phyloP scores from a whole-genome alignment of 2,113 vertebrate genomes.

The Vulpes lagopus region DNA sequence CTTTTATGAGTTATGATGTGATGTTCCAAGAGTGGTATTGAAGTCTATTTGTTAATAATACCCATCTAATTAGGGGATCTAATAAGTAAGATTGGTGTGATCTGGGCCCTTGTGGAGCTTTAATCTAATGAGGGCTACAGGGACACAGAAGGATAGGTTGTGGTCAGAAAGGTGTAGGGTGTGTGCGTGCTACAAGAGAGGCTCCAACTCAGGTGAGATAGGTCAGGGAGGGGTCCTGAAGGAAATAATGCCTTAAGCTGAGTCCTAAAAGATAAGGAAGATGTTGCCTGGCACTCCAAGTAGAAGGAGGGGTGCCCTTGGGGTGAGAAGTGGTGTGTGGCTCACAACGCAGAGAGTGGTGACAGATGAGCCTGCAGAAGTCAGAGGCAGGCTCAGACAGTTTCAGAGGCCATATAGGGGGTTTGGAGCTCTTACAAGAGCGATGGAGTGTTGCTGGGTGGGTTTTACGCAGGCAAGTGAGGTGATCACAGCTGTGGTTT shows the following conservation, averaged over 20 bases:
- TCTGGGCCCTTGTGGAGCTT: background rate
- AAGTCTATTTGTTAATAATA: background rate
- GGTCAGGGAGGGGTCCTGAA: background rate
- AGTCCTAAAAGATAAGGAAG: background rate
- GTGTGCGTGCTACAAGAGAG: no score
- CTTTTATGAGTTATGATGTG: background rate
- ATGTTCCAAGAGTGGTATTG: background rate
- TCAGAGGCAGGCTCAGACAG: background rate
- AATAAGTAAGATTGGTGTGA: background rate
- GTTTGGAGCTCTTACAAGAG: background rate
- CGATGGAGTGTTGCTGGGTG: rapidly evolving
- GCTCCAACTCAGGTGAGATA: background rate
- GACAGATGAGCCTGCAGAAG: background rate
- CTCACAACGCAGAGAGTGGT: rapidly evolving
- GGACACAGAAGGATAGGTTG: no score
- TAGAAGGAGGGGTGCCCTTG: no score
- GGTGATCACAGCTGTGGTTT: no score
- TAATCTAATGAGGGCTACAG: background rate
- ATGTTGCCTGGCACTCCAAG: background rate
- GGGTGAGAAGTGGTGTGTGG: no score
- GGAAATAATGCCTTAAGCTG: background rate
- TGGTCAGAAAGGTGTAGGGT: background rate
- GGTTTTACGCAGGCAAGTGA: background rate
- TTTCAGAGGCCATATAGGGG: background rate
- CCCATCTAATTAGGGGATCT: no score